A percentile compares a stretch with the other conserved stretches of the same genome.
Conservation (phyloP, 2,113 vertebrate genomes). For the Sphaerodactylus townsendi region DNA sequence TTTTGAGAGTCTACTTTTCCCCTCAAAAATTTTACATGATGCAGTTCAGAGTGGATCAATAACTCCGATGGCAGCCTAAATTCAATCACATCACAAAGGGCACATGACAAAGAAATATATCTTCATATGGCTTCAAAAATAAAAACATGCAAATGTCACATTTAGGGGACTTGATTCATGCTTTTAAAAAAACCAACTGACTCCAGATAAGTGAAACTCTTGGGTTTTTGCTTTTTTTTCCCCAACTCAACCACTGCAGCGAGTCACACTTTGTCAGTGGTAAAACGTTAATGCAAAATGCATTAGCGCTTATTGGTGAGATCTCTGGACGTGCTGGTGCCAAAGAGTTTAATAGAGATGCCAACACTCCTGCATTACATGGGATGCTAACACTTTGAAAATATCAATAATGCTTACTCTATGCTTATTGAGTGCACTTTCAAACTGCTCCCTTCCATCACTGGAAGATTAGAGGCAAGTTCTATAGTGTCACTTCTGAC, state of each 20-base stretch:
- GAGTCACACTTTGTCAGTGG: constrained; percentile 43
- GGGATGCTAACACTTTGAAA: constrained; percentile 59
- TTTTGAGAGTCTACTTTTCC: background rate
- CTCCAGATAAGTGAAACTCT: constrained; percentile 22
- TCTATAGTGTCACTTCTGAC: constrained; percentile 36
- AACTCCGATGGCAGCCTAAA: constrained; percentile 28
- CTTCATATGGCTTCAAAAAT: background rate
- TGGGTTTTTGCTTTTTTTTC: constrained; percentile 9
- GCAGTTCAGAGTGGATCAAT: background rate
- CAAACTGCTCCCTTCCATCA: constrained; percentile 50
- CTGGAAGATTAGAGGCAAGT: constrained; percentile 28
- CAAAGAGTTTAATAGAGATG: constrained; percentile 40
- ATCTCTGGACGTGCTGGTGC: constrained; percentile 29
- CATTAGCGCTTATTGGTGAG: constrained; percentile 62
- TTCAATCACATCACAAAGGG: constrained; percentile 1
- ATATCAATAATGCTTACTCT: constrained; percentile 57
- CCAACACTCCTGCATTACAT: constrained; percentile 30
- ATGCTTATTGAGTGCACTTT: constrained; percentile 50
- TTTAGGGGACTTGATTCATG: constrained; percentile 12
- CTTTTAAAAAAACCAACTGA: constrained; percentile 14
- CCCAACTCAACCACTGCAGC: constrained; percentile 36
- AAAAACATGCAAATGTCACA: background rate
- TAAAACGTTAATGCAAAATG: constrained; percentile 56
- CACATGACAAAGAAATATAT: background rate
- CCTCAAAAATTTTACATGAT: background rate